Conservation (phyloP, 2,888 invertebrate genomes). For the Ceraclea dissimilis region DNA sequence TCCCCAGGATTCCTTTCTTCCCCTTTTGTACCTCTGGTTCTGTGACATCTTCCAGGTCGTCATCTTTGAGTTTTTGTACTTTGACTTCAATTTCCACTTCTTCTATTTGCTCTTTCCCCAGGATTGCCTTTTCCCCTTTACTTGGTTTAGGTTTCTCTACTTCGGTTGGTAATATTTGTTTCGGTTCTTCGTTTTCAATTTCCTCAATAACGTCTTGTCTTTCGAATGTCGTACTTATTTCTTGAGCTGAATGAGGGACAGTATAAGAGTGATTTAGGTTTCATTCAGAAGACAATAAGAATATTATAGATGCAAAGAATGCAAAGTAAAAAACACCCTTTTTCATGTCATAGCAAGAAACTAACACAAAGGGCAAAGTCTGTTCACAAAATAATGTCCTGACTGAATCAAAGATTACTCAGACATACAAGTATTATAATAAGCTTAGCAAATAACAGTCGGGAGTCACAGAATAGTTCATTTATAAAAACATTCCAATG, state of each 20-base stretch:
- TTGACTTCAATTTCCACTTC: slow-evolving; percentile 31
- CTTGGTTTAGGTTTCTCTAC: slow-evolving; percentile 32
- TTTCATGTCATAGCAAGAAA: slow-evolving; percentile 11
- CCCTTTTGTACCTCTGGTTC: slow-evolving; percentile 26
- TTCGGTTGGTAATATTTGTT: slow-evolving; percentile 35
- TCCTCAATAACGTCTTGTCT: slow-evolving; percentile 42
- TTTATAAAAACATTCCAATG: too few species aligned
- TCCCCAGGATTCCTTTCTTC: slow-evolving; percentile 26
- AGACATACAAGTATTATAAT: not conserved
- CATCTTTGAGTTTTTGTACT: slow-evolving; percentile 26
- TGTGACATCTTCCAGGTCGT: slow-evolving; percentile 29
- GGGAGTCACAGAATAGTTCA: too few species aligned
- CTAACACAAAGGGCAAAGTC: slow-evolving; percentile 8
- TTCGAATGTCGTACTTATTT: slow-evolving; percentile 45
- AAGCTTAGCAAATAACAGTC: not conserved
- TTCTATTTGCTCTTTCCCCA: slow-evolving; percentile 29
- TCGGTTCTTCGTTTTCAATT: slow-evolving; percentile 37
- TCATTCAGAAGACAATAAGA: not conserved
- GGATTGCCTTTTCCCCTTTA: slow-evolving; percentile 26
- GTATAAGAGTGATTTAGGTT: slow-evolving; percentile 13
- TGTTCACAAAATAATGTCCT: slow-evolving; percentile 17
- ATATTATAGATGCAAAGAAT: slow-evolving; percentile 1
- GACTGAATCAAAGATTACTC: not conserved
- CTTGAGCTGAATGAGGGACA: slow-evolving; percentile 36
- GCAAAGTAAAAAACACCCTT: slow-evolving; percentile 5